Evolutionary conservation across 2,797 vertebrate species (phyloP), one percentile per base, ranked within the genome.

Genomic region (Coendou prehensilis): DNA sequence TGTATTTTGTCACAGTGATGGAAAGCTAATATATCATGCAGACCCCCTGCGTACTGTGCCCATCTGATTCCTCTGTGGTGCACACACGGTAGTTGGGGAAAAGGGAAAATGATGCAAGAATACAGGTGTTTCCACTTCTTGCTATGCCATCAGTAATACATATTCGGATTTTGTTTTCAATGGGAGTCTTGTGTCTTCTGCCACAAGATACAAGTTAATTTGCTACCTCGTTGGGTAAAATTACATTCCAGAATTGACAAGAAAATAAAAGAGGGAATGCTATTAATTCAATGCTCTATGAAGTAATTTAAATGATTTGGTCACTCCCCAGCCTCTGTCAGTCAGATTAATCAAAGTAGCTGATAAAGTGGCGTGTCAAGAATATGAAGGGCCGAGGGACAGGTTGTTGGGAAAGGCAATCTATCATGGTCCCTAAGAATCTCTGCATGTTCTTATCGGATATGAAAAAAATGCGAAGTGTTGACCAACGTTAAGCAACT

Each of bases 331-430:
- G 82, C 17, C 71, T 93, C 75, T 89, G n/a, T 18, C 82, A 76
- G 73, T 82, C 47, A 89, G 28, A 84, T 93, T 90, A 89, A 93
- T 93, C 73, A 85, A 14, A 89, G 28, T 73, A 71, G 73, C 15
- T 61, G 61, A 91, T 54, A 54, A 37, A 95, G n/a, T 79, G 37
- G 47, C 82, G 95, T n/a, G 56, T 97, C 81, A 97, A 90, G 81
- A 92, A 92, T 41, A 89, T 33, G 82, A 28, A 50, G 41, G 81
- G 23, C 17, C 67, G 52, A 95, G 47, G 52, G 73, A 50, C 33
- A 54, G 52, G 61, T 37, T 95, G 63, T 75, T 87, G 87, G 78
- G 69, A 84, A 33, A 85, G 61, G 54, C 54, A 80, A 69, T 57
- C 57, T 81, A 76, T 47, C 37, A 33, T 9, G 4, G 69, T 54